Evolutionary conservation across 2,797 vertebrate species (phyloP).

Genomic region (Characodon lateralis): DNA sequence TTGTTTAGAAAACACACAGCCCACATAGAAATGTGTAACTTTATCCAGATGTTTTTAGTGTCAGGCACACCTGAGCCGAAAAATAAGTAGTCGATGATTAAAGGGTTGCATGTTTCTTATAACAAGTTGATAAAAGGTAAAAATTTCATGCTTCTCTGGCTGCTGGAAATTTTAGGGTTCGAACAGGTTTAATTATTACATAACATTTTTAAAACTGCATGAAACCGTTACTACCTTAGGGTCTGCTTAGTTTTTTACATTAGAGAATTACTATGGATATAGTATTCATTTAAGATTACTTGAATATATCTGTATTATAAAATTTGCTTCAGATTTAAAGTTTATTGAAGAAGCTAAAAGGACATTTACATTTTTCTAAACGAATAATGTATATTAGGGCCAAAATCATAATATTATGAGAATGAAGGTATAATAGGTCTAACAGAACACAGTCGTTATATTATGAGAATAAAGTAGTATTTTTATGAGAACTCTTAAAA

Average conservation of each 20-base stretch:
- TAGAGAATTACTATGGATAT: no score
- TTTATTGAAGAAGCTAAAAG: no score
- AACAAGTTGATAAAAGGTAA: not conserved
- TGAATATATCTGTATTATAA: no score
- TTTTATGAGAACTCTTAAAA: no score
- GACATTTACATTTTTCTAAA: no score
- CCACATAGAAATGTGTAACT: constrained; percentile 24
- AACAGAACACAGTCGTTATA: no score
- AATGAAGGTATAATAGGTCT: no score
- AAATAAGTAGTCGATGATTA: not conserved
- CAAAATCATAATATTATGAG: no score
- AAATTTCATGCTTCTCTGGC: not conserved
- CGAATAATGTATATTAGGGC: no score
- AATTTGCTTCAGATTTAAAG: no score
- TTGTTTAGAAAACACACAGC: constrained; percentile 32
- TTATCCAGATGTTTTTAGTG: constrained; percentile 4
- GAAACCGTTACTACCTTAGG: not conserved
- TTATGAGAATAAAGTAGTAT: no score
- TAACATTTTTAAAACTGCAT: not conserved
- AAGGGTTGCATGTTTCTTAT: not conserved
- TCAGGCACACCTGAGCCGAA: constrained; percentile 17
- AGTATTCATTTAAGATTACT: no score
- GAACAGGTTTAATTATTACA: not conserved
- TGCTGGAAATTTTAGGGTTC: not conserved
- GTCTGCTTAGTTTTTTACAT: not conserved